Percentiles rank a stretch among this genome's conserved stretches.
Evolutionary conservation across 2,113 vertebrate genomes (phyloP).

Genomic region (Tylochromis polylepis): DNA sequence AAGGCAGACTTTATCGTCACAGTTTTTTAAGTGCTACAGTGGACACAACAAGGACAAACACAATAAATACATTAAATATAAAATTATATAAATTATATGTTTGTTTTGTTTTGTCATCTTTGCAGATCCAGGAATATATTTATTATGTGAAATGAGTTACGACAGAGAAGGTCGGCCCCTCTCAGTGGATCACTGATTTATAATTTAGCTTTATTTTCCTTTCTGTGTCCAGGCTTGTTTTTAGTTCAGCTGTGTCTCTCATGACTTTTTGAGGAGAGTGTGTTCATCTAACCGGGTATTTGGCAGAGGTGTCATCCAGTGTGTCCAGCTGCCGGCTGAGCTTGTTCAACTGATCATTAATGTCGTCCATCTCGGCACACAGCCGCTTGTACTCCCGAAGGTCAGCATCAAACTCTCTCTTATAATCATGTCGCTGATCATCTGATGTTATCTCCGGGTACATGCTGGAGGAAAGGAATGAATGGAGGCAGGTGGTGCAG

Average conservation of each 20-base stretch:
- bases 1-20: background rate
- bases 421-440: slow-evolving; percentile 75
- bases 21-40: background rate
- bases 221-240: background rate
- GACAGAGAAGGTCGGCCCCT: rapidly evolving
- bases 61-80: rapidly evolving
- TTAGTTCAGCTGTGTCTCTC: background rate
- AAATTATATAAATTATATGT: background rate
- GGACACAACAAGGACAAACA: background rate
- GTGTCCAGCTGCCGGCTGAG: slow-evolving; percentile 79
- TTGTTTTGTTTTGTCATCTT: background rate
- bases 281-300: slow-evolving; percentile 75
- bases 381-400: slow-evolving; percentile 79
- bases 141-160: background rate
- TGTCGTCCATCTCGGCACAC: slow-evolving; percentile 81
- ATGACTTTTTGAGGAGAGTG: background rate
- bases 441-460: slow-evolving; percentile 79
- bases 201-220: background rate
- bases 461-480: slow-evolving; percentile 46
- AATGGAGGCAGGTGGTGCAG: background rate
- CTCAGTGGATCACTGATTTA: background rate
- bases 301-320: slow-evolving; percentile 69
- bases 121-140: background rate
- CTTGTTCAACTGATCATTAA: slow-evolving; percentile 80
- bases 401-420: slow-evolving; percentile 80